Evolutionary conservation across 1,140 invertebrate genomes (phyloP).

Genomic region (Procambarus virginalis): DNA sequence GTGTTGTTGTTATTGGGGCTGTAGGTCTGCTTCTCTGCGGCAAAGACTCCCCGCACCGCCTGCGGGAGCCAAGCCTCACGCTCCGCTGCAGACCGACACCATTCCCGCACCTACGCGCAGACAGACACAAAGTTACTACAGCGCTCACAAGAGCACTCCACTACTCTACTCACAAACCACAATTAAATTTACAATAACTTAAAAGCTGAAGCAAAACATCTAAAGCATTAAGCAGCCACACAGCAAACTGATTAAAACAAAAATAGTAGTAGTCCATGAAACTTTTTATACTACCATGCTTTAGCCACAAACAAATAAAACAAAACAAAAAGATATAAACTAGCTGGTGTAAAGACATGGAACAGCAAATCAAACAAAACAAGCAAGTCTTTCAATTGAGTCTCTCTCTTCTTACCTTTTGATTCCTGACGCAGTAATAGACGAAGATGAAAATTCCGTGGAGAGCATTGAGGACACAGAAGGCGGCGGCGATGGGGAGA

Average conservation of each 20-base stretch:
- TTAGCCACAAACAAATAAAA: slow-evolving; percentile 16
- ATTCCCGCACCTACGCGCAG: slow-evolving; percentile 63
- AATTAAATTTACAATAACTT: not conserved
- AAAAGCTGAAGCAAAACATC: slow-evolving; percentile 36
- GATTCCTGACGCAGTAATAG: slow-evolving; percentile 95
- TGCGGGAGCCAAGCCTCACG: slow-evolving; percentile 69
- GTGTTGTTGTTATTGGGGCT: slow-evolving; percentile 69
- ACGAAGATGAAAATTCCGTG: slow-evolving; percentile 96
- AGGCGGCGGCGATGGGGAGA: slow-evolving; percentile 77
- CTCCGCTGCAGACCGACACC: slow-evolving; percentile 59
- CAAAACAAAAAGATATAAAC: slow-evolving; percentile 4
- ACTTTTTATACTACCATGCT: slow-evolving; percentile 13
- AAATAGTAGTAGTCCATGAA: slow-evolving; percentile 14
- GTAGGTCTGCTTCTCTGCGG: slow-evolving; percentile 70
- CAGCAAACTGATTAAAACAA: slow-evolving; percentile 31
- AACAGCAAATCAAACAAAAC: not conserved
- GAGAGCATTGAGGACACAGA: slow-evolving; percentile 91
- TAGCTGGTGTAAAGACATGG: not conserved
- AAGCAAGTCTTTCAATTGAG: not conserved
- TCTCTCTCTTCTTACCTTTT: slow-evolving; percentile 83
- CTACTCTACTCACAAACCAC: slow-evolving; percentile 7
- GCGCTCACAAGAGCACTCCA: slow-evolving; percentile 26
- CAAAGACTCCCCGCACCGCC: slow-evolving; percentile 65
- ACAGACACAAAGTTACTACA: slow-evolving; percentile 52
- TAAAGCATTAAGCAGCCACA: slow-evolving; percentile 55